A percentile compares a stretch with the other conserved stretches of the same genome.
Evolutionary conservation across 2,797 vertebrate genomes (phyloP).

Genomic region (Lepilemur septentrionalis): DNA sequence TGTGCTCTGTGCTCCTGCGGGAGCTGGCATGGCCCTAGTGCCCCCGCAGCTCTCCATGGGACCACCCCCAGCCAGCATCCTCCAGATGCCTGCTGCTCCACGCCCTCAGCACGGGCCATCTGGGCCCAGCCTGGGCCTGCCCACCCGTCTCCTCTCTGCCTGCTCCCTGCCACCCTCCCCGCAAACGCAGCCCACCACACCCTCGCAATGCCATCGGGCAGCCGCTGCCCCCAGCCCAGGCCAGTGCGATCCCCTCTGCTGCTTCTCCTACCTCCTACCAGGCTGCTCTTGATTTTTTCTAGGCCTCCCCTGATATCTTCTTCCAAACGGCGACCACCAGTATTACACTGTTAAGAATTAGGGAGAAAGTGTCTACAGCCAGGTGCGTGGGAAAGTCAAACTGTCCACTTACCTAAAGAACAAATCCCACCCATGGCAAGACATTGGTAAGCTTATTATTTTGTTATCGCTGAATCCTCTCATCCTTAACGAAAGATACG

Average conservation of each 20-base stretch:
- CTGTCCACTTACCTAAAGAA: neutral
- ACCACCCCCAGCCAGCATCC: neutral
- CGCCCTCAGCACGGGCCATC: neutral
- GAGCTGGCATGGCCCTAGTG: neutral
- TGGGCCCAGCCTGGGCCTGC: neutral
- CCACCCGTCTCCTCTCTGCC: neutral
- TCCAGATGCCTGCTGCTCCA: neutral
- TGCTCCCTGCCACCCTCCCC: neutral
- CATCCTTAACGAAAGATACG: neutral
- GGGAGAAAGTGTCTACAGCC: neutral
- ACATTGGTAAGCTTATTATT: neutral
- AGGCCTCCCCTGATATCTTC: neutral
- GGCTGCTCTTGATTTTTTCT: neutral
- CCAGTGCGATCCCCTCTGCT: neutral
- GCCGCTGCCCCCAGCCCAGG: neutral
- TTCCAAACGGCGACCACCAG: too few relatives aligned
- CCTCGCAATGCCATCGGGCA: neutral
- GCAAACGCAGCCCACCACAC: fast-evolving
- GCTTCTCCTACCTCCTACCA: neutral
- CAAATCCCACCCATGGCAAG: neutral
- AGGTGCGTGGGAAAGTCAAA: neutral
- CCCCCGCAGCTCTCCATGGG: neutral
- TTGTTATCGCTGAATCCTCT: neutral
- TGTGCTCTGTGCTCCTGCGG: fast-evolving
- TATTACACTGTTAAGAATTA: neutral